Percentiles rank a stretch among this genome's conserved stretches.
phyloP scores from a whole-genome alignment of 2,888 invertebrate genomes.

The Ptilodon capucinus region DNA sequence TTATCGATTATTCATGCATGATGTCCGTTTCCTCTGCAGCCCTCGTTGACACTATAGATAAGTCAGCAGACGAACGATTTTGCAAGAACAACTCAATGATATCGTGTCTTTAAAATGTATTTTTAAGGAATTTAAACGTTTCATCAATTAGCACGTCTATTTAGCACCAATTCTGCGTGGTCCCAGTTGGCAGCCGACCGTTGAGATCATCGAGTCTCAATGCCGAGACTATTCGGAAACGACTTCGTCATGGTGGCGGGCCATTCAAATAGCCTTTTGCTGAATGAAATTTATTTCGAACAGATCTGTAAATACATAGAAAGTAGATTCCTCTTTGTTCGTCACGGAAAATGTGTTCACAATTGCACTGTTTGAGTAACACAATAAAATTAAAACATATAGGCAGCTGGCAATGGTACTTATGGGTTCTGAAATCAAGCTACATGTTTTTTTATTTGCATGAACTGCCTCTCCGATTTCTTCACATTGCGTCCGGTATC shows the following conservation, averaged over 20 bases:
- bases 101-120: conserved; percentile 14
- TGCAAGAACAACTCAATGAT: conserved; percentile 3
- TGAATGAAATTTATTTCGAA: conserved; percentile 6
- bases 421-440: too few relatives aligned
- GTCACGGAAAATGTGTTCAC: too few relatives aligned
- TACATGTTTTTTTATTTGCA: conserved; percentile 2
- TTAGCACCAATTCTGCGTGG: conserved; percentile 52
- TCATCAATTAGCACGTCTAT: conserved; percentile 39
- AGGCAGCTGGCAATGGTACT: neutral
- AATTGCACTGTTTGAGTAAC: neutral
- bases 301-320: conserved; percentile 7
- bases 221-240: conserved; percentile 41
- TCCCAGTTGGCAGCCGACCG: conserved; percentile 36
- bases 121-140: conserved; percentile 27
- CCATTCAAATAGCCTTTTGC: conserved; percentile 6
- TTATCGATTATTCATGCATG: neutral
- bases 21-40: neutral
- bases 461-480: neutral
- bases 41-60: neutral
- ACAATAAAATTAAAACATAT: neutral
- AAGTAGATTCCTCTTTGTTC: conserved; percentile 4
- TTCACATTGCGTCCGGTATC: neutral
- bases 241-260: conserved; percentile 17
- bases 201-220: conserved; percentile 50
- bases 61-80: conserved; percentile 4